These are phyloP conservation scores for Schizothorax lantsangensis DNA, from an alignment of 2,797 vertebrate genomes.

Conservation along the genomic window DNA sequence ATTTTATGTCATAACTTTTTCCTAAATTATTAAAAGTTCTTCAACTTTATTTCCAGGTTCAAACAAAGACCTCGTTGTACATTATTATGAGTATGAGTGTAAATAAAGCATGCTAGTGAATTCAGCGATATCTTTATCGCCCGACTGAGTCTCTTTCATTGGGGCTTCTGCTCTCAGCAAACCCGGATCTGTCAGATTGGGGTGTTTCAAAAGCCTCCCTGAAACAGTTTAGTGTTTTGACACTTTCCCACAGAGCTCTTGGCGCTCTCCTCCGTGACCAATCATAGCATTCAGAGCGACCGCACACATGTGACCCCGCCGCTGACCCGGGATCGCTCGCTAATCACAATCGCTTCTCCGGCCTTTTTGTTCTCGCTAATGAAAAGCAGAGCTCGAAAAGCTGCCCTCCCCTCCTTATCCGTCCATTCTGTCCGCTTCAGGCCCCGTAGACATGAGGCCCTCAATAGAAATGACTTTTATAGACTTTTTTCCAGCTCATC, in stretches of 20 bases:
- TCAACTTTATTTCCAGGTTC: neutral
- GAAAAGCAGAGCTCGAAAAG: constrained; percentile 80
- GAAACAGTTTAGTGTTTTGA: constrained; percentile 87
- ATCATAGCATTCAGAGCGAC: constrained; percentile 90
- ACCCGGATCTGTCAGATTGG: neutral
- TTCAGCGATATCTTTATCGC: neutral
- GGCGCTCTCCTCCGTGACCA: constrained; percentile 88
- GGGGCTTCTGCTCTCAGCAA: neutral
- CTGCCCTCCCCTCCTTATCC: constrained; percentile 84
- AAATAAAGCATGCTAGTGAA: neutral
- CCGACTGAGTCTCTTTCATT: no score
- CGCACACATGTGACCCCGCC: constrained; percentile 96
- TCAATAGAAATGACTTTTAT: constrained; percentile 99
- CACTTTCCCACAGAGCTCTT: constrained; percentile 97
- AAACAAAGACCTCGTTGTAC: neutral
- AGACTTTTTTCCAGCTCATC: constrained; percentile 94
- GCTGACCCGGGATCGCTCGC: constrained; percentile 58
- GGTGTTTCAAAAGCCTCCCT: constrained; percentile 62
- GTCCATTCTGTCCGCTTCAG: constrained; percentile 88
- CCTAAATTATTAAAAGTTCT: no score
- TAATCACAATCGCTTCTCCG: constrained; percentile 63
- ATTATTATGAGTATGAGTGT: neutral
- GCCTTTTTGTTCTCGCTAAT: constrained; percentile 84
- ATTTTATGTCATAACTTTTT: neutral
- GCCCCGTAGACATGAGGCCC: constrained; percentile 92